A percentile compares a stretch with the other conserved stretches of the same genome.
phyloP scores from a whole-genome alignment of 23 tunicate species.

The Ascidia mentula region DNA sequence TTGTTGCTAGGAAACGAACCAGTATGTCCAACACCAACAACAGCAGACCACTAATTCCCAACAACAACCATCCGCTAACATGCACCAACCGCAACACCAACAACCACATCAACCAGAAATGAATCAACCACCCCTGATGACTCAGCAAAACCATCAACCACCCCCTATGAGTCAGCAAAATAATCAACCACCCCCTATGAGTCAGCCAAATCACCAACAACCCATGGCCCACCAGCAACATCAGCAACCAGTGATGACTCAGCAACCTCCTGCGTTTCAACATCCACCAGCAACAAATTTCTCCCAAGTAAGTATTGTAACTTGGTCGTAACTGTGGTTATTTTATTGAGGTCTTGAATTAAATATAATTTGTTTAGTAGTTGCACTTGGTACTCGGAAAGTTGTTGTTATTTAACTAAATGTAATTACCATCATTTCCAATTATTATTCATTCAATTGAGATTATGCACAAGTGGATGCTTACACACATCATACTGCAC shows the following conservation, averaged over 20 bases:
- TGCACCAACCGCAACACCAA: background rate
- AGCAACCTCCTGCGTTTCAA: background rate
- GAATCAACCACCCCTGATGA: background rate
- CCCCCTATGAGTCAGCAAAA: background rate
- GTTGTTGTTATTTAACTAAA: too few relatives aligned
- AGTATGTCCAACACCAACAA: background rate
- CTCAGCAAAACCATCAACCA: conserved; percentile 6
- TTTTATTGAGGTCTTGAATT: too few relatives aligned
- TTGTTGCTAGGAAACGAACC: too few relatives aligned
- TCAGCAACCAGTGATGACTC: background rate
- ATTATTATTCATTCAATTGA: too few relatives aligned
- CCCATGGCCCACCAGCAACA: background rate
- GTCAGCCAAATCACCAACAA: too few relatives aligned
- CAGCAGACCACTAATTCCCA: background rate
- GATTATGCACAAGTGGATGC: too few relatives aligned
- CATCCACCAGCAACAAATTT: background rate
- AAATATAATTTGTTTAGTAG: too few relatives aligned
- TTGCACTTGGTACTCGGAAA: too few relatives aligned
- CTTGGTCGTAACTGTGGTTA: too few relatives aligned
- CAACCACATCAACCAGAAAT: background rate
- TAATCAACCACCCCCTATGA: background rate
- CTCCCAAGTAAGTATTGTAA: background rate
- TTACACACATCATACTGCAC: too few relatives aligned
- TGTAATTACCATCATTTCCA: too few relatives aligned
- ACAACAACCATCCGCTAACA: background rate